Base-by-base conservation (phyloP, 2,888 invertebrate genomes). In the Odiellus spinosus region DNA sequence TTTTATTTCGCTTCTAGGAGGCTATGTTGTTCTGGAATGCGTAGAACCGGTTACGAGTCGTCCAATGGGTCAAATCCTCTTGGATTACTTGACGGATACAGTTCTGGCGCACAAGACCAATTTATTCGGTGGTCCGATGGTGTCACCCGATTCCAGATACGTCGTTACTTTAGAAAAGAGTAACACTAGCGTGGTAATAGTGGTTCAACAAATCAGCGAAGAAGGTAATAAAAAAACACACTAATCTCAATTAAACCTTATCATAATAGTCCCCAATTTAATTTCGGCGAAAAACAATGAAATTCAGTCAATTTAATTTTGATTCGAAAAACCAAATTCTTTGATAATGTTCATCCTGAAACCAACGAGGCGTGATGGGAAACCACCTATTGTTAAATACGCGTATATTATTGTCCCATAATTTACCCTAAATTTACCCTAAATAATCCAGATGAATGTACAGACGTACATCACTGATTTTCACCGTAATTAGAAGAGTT, bases 41-140 rank as follows among this genome's bases (percentile, higher is more conserved):
- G 69, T 73, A 51, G 78, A 78, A 60, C 76, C 77, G 36, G 71
- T 76, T 32, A 77, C 76, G 5, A 71, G 71, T 19, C 69, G 73
- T 42, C 71, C 76, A 2, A 75, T 74, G 1, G 77, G 78, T 1
- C 78, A 80, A 64, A 64, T 81, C 34, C 67, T 79, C 14, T 62
- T 81, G 55, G 81, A 82, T 65, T 78, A 79, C 60, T 66, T 81
- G 51, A 80, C 80, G 2, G 80, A 81, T 62, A 74, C 77, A 2
- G 76, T 80, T 18, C 66, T 78, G 15, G 72, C 73, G 20, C 73
- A 74, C 51, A 76, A 75, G 58, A 70, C 76, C 2, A 72, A 71
- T 42, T 69, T 80, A 42, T 69, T 74, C 50, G 81, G 81, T 1
- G 68, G 68, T 44, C 79, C 80, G 1, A 73, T 73, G 58, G 73